Evolutionary conservation across 2,113 vertebrate genomes (phyloP), one percentile per base, ranked within the genome.

Genomic region (Vireo altiloquus): DNA sequence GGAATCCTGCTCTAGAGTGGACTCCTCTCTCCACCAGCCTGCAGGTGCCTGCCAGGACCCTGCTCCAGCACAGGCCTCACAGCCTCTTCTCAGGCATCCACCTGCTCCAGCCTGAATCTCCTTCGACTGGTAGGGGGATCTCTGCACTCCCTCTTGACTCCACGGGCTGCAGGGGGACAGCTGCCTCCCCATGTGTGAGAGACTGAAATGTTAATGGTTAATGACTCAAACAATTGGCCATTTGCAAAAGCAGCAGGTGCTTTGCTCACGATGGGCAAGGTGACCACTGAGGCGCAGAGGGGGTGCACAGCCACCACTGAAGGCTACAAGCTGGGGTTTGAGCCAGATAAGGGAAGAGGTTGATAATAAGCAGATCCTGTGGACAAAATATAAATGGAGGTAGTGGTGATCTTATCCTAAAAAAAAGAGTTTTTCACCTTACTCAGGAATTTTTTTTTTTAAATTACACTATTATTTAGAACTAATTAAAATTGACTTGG

Each of bases 51-150:
- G 21, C 12, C 35, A 37, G 50, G 37, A 50, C 5, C 11, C 22
- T 57, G 12, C 28, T 56, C 14, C 5, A 64, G 17, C 35, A 31
- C 0, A 0, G 5, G 6, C 12, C 19, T 50, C 15, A 5, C 31
- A 80, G 35, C 8, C 50, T 72, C 37, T 15, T 72, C 23, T 52
- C 52, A 37, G 50, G 19, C 22, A 65, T 14, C 27, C 11, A 1
- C 7, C 31, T 44, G 44, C 31, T 59, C 37, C 63, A 68, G 46
- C 19, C 18, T 24, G 23, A 50, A 7, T 52, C 52, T 52, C 19
- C 23, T 16, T 11, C 15, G 19, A 13, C 77, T 46, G 7, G 7
- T 3, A 74, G 52, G 23, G 27, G 33, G 5, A 39, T n/a, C 13
- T 52, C 37, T 24, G 68, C 52, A 7, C 23, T 59, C 44, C 13